Percentiles rank a stretch among this genome's conserved stretches.
phyloP scores from a whole-genome alignment of 2,797 vertebrate species.

The Calcarius lapponicus region DNA sequence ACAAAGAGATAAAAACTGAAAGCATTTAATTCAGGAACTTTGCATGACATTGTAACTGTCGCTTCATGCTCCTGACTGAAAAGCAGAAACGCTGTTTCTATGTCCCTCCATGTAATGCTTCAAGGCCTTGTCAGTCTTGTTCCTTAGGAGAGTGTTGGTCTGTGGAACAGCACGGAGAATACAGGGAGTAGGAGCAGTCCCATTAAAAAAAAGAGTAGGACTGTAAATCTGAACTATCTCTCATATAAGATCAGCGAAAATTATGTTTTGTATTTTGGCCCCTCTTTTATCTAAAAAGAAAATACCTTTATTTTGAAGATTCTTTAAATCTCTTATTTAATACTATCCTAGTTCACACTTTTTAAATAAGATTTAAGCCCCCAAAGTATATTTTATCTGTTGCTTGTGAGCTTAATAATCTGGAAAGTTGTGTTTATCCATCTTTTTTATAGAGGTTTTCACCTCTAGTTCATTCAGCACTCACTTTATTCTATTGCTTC shows the following conservation, averaged over 20 bases:
- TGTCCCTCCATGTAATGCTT: background rate
- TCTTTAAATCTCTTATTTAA: background rate
- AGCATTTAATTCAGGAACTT: background rate
- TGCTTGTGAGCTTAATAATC: background rate
- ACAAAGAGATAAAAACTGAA: background rate
- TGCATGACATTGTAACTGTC: background rate
- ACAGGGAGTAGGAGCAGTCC: background rate
- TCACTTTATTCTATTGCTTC: background rate
- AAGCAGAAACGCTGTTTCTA: accelerated
- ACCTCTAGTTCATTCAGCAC: conserved; percentile 11
- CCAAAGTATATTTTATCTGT: background rate
- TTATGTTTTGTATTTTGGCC: background rate
- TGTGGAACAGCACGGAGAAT: background rate
- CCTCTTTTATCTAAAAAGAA: background rate
- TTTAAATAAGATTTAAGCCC: background rate
- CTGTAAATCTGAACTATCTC: background rate
- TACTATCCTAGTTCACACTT: background rate
- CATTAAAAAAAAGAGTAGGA: background rate
- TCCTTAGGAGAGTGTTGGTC: background rate
- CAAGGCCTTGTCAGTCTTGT: background rate
- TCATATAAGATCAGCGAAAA: background rate
- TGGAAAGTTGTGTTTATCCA: conserved; percentile 1
- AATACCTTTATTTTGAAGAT: background rate
- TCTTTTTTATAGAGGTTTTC: conserved; percentile 32
- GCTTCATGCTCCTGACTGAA: background rate